Base-by-base conservation (phyloP, 1,140 invertebrate species). In the Plectrocnemia conspersa region DNA sequence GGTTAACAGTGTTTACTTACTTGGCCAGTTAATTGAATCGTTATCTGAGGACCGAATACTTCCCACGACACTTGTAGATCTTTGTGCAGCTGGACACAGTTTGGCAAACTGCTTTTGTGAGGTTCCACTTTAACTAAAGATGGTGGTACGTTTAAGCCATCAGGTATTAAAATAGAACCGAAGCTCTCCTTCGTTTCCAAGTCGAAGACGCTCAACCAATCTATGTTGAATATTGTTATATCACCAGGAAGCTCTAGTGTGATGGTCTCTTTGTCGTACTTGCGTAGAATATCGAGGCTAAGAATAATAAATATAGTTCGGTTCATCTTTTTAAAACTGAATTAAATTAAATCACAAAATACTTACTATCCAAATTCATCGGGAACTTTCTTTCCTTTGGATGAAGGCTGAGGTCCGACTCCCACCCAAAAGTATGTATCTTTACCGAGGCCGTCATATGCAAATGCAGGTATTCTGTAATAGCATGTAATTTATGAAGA, bases 281-380 rank as follows among this genome's bases (percentile, higher is more conserved):
- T 66, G 10, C 83, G 71, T 21, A 92, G 68, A 10, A 84, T 78
- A 66, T 88, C 82, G 49, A 91, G 68, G 66, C 88, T 91, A 3
- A 33, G 23, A 19, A 5, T 11, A 29, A 23, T 21, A 35, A 5
- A 36, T 36, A 21, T 36, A 1, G 35, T 36, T 49, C 11, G 38
- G 10, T 3, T 29, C 6, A 35, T 47, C 10, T 38, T 38, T 7
- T 38, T 38, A 38, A 38, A 38, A 9, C 7, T 38, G 5, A 4
- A 38, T 7, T 38, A 38, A 15, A 38, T 38, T 9, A 10, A 5
- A 15, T 7, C 7, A 42, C 4, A 7, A 40, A 44, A 54, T 56
- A 84, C 89, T 88, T 73, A 93, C 90, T 93, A 94, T 81, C 91
- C 91, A 61, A 85, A 82, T 75, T 96, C 92, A 72, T 95, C 90